Evolutionary conservation across 2,113 vertebrate genomes (phyloP).

Genomic region (Pluvialis apricaria): DNA sequence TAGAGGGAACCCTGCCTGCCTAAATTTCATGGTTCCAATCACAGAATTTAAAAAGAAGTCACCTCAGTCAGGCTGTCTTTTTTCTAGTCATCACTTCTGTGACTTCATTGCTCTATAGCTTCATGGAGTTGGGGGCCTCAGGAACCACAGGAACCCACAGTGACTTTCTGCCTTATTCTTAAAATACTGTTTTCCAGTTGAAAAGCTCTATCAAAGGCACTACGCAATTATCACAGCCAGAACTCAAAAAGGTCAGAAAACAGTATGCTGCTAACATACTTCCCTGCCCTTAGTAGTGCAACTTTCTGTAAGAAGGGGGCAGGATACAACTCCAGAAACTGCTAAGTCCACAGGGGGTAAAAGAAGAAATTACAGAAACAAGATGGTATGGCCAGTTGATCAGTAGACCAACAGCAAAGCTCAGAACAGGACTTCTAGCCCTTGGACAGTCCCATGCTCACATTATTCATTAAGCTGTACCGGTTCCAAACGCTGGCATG

Average conservation of each 20-base stretch:
- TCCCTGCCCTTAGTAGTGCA: background rate
- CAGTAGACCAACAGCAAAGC: background rate
- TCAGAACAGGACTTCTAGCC: background rate
- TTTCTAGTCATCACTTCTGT: background rate
- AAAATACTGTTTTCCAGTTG: background rate
- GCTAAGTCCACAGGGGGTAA: background rate
- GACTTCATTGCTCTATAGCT: background rate
- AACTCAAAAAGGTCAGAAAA: background rate
- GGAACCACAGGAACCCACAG: background rate
- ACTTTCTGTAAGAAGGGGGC: background rate
- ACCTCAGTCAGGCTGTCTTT: background rate
- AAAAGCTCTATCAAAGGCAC: background rate
- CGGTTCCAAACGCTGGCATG: background rate
- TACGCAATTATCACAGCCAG: background rate
- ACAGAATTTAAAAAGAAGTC: background rate
- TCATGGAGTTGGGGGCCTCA: background rate
- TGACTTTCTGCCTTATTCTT: background rate
- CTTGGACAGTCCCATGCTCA: background rate
- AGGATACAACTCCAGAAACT: background rate
- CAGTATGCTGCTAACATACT: background rate
- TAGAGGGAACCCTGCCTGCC: background rate
- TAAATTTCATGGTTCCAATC: background rate
- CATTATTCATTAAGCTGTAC: background rate
- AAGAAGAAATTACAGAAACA: background rate
- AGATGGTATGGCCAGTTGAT: background rate